Conservation (phyloP, 2,797 vertebrate genomes). For the Notolabrus celidotus region DNA sequence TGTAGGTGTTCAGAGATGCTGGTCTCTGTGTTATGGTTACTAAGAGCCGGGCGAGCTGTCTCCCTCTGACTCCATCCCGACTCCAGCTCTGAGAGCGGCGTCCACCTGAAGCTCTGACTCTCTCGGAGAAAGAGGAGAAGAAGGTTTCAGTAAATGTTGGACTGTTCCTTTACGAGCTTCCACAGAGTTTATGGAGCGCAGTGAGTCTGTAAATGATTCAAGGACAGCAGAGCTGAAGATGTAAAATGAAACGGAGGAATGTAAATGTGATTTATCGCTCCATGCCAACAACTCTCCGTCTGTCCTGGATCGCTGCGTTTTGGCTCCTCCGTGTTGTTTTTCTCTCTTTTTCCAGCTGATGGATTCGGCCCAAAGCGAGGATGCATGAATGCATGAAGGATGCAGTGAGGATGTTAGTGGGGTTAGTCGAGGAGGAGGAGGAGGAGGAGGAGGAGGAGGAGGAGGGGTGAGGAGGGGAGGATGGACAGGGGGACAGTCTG, state of each 20-base stretch:
- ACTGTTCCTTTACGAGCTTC: slow-evolving; percentile 27
- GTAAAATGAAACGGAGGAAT: slow-evolving; percentile 56
- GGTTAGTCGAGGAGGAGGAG: slow-evolving; percentile 70
- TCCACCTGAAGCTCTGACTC: background rate
- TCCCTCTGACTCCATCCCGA: background rate
- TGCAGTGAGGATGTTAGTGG: slow-evolving; percentile 76
- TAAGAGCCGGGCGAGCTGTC: too few species aligned
- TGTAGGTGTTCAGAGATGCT: background rate
- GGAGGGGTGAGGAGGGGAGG: slow-evolving; percentile 42
- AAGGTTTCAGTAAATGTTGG: background rate
- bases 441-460: slow-evolving; percentile 40
- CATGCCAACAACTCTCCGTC: slow-evolving; percentile 38
- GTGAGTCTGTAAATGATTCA: slow-evolving; percentile 40
- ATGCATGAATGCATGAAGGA: slow-evolving; percentile 52
- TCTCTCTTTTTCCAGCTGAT: slow-evolving; percentile 40
- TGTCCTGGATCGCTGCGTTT: slow-evolving; percentile 49
- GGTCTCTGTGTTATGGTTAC: too few species aligned
- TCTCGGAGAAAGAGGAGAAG: background rate
- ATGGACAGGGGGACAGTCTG: slow-evolving; percentile 61
- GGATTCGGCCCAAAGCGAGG: slow-evolving; percentile 65
- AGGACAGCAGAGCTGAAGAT: slow-evolving; percentile 45
- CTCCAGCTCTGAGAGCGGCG: background rate
- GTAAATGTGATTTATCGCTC: slow-evolving; percentile 58
- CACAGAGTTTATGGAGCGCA: slow-evolving; percentile 23
- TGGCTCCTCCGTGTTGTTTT: slow-evolving; percentile 25